Base-by-base conservation (phyloP, 2,888 invertebrate species). In the Fragum sueziense region DNA sequence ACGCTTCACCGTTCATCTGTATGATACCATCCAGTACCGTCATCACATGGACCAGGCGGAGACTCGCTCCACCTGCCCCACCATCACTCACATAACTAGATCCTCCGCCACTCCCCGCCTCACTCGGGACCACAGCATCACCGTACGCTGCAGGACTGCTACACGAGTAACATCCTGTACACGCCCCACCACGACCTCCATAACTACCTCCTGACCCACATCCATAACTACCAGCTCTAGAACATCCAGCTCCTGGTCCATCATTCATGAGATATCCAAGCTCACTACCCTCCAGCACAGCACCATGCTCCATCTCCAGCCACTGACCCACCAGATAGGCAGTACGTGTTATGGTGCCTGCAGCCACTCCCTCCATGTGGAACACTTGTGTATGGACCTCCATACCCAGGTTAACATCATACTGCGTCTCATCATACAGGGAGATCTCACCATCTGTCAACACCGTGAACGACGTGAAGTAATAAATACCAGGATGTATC, bases 81-180 rank as follows among this genome's bases (percentile, higher is more conserved):
- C 71, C 76, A 9, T 22, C 17, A 22, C 81, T 85, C 62, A 82
- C 72, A 9, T 59, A 31, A 72, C 89, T 88, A 9, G 33, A 68
- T 7, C 87, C 89, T 34, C 89, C 89, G 29, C 90, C 89, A 83
- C 88, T 88, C 25, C 90, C 90, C n/a, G 87, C 80, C 20, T 68
- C 27, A 22, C 52, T 51, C n/a, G 90, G 89, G 2, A 81, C 47
- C 70, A 70, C 74, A 11, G 70, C 33, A 31, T 57, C 9, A 34
- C 33, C 73, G 37, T 73, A 73, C 0, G 73, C 25, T 1, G 20
- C 20, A 14, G 34, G 20, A 51, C 59, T 31, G 22, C 29, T 25
- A 25, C 47, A 54, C 2, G 70, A 54, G 22, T n/a, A 14, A 70
- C 70, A 70, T n/a, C 54, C 57, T 25, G 67, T 0, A 20, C 82